Conservation (phyloP, 2,797 vertebrate genomes). For the Chromis chromis region DNA sequence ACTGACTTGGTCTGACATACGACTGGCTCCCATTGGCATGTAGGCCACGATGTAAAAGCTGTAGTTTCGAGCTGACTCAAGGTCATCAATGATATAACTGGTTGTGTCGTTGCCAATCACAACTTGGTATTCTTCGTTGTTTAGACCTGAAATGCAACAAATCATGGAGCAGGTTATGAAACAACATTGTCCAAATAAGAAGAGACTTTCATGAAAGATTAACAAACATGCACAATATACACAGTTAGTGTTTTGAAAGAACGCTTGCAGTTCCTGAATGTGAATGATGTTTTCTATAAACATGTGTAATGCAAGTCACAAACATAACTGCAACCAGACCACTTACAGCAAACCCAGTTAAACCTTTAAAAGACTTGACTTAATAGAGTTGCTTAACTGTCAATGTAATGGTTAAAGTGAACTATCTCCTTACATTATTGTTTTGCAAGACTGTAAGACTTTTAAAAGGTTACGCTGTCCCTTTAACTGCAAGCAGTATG, state of each 20-base stretch:
- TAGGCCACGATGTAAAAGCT: constrained; percentile 98
- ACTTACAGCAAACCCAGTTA: constrained; percentile 29
- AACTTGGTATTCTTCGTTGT: constrained; percentile 98
- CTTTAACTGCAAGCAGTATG: constrained; percentile 71
- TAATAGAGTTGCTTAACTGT: constrained; percentile 23
- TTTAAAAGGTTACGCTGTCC: constrained; percentile 49
- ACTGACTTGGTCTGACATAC: constrained; percentile 97
- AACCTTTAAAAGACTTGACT: constrained; percentile 22
- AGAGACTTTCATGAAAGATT: constrained; percentile 9
- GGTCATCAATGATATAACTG: constrained; percentile 95
- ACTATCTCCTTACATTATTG: constrained; percentile 26
- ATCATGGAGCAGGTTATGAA: constrained; percentile 16
- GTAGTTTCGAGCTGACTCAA: constrained; percentile 95
- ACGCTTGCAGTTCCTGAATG: constrained; percentile 11
- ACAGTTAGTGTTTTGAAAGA: constrained; percentile 36
- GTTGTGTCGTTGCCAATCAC: constrained; percentile 98
- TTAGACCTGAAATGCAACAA: constrained; percentile 86
- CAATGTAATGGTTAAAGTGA: constrained; percentile 12
- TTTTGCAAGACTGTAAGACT: constrained; percentile 24
- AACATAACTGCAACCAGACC: constrained; percentile 30
- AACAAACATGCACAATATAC: constrained; percentile 15
- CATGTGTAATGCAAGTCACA: constrained; percentile 32
- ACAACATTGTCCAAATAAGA: constrained; percentile 3
- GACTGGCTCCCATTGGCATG: constrained; percentile 98
- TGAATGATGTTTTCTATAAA: constrained; percentile 41